Evolutionary conservation across 1,140 invertebrate genomes (phyloP), one percentile per base, ranked within the genome.

Genomic region (Penaeus japonicus): DNA sequence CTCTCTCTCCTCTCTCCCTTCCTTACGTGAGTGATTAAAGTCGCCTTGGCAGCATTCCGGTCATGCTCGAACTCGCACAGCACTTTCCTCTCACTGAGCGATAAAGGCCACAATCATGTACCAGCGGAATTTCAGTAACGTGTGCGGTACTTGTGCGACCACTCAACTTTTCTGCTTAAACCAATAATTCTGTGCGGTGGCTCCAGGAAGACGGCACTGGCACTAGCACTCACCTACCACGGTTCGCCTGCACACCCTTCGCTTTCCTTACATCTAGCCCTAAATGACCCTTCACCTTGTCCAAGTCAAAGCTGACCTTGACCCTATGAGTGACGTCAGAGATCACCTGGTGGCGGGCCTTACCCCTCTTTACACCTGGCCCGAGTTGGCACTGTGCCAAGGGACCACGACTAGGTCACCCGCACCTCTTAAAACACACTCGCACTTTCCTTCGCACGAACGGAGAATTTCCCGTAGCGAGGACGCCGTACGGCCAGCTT

Each of bases 371-470:
- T 39, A 39, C 80, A 88, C 86, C 86, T 83, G 79, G 86, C 86
- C 80, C 80, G 65, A 79, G 86, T 53, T 88, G 86, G 86, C 86
- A 88, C 86, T 59, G 86, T 83, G 79, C 86, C 86, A 88, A 55
- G 30, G 54, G 57, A 57, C 77, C 77, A 80, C 85, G 77, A 80
- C 85, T 80, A 65, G 24, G 55, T 86, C 62, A 79, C 54, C 32
- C 20, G 59, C 32, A 22, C 27, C 80, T 39, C 35, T 39, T 82
- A 47, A 30, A 83, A 27, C 55, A 59, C 65, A 83, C 55, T 59
- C 17, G 35, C 27, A 24, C 53, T 54, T 59, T 30, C 57, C 53
- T 47, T 59, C 24, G 57, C 86, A 65, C 59, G 22, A 55, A 39
- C 39, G 81, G n/a, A 59, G n/a, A 55, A 87, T 81, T 82, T 70